phyloP scores from a whole-genome alignment of 2,113 vertebrate species.

The Laticauda laticaudata region DNA sequence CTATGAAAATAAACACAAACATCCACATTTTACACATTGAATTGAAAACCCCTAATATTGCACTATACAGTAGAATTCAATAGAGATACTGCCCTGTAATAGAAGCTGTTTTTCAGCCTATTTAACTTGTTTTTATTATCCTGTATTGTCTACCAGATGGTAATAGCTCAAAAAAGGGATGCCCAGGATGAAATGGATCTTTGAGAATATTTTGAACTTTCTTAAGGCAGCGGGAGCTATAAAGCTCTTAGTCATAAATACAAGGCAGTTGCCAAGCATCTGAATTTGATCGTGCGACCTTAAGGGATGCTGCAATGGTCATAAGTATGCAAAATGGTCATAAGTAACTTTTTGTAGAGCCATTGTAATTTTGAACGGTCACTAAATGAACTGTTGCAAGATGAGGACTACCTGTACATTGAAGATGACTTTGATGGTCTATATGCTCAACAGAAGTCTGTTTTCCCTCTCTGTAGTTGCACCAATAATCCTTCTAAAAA shows the following conservation, averaged over 20 bases:
- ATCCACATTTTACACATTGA: too few species aligned
- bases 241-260: not conserved
- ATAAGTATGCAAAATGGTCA: not conserved
- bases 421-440: not conserved
- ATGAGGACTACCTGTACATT: not conserved
- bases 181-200: too few species aligned
- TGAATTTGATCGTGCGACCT: not conserved
- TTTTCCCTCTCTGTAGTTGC: constrained; percentile 46
- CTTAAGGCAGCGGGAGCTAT: too few species aligned
- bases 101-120: too few species aligned
- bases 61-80: too few species aligned
- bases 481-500: constrained; percentile 45
- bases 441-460: not conserved
- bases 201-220: too few species aligned
- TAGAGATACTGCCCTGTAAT: too few species aligned
- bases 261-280: not conserved
- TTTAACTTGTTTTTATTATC: too few species aligned
- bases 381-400: not conserved
- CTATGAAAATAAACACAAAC: too few species aligned
- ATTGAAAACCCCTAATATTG: too few species aligned
- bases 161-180: too few species aligned
- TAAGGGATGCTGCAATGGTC: not conserved
- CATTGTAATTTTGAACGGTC: not conserved
- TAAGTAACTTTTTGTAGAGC: not conserved
- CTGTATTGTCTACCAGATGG: too few species aligned